Percentiles rank a stretch among this genome's conserved stretches.
Conservation (phyloP, 2,797 vertebrate genomes). For the Schizopygopsis pylzovi region DNA sequence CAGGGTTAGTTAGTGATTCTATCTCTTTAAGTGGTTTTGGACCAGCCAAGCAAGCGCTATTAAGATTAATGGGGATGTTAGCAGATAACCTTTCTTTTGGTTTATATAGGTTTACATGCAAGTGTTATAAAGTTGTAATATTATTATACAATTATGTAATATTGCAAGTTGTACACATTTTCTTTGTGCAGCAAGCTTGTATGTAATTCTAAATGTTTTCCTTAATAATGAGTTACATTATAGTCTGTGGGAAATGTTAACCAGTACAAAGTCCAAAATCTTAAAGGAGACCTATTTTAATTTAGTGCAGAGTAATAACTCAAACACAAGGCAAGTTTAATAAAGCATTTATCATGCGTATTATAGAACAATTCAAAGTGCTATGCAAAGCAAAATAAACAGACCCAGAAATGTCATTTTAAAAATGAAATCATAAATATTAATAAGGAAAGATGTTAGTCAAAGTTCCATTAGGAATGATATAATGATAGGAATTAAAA, state of each 20-base stretch:
- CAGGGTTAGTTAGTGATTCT: not conserved
- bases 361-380: not conserved
- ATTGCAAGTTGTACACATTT: not conserved
- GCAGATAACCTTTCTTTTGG: too few relatives aligned
- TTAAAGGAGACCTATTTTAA: not conserved
- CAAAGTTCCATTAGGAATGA: not conserved
- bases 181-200: not conserved
- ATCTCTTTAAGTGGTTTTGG: not conserved
- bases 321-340: not conserved
- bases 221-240: not conserved
- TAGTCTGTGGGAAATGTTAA: not conserved
- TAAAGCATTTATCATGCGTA: not conserved
- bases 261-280: not conserved
- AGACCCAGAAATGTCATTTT: not conserved
- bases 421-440: not conserved
- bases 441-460: not conserved
- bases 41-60: not conserved
- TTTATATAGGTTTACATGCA: not conserved
- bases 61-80: not conserved
- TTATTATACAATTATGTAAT: too few relatives aligned
- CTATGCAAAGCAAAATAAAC: not conserved
- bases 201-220: not conserved
- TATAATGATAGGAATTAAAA: not conserved
- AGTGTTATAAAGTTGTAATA: not conserved
- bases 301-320: not conserved